A percentile compares a stretch with the other conserved stretches of the same genome.
Conservation (phyloP, 1,140 invertebrate species). For the Drosophila setifemur region DNA sequence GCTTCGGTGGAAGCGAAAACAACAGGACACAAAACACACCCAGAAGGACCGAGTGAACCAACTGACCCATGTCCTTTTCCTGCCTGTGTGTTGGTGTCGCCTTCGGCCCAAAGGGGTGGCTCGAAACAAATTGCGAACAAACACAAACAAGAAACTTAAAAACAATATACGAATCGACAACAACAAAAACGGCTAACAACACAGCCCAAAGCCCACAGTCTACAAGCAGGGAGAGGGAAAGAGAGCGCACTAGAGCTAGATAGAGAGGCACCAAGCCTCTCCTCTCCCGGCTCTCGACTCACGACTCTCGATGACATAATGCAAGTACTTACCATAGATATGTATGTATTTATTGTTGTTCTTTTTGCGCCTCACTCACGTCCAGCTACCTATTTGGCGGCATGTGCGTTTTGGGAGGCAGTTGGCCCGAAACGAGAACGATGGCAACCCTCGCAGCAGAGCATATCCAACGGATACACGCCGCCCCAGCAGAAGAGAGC, state of each 20-base stretch:
- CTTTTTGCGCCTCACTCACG: conserved; percentile 32
- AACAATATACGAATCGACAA: conserved; percentile 9
- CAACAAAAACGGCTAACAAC: background rate
- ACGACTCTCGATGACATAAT: conserved; percentile 63
- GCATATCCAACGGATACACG: conserved; percentile 55
- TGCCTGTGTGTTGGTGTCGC: background rate
- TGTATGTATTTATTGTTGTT: conserved; percentile 15
- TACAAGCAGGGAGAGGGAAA: background rate
- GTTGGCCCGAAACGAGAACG: conserved; percentile 16
- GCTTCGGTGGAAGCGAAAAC: conserved; percentile 21
- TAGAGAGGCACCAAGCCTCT: conserved; percentile 17
- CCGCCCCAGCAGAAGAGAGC: conserved; percentile 4
- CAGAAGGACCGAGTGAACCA: conserved; percentile 23
- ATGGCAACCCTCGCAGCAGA: conserved; percentile 54
- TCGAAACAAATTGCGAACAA: conserved; percentile 11
- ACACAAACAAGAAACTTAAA: conserved; percentile 10
- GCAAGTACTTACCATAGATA: conserved; percentile 32
- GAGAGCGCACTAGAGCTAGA: background rate
- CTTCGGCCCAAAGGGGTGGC: conserved; percentile 34
- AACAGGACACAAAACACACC: conserved; percentile 31
- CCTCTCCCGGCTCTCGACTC: conserved; percentile 1
- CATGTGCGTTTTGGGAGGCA: conserved; percentile 44
- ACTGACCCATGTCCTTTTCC: conserved; percentile 35
- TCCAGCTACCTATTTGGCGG: conserved; percentile 53
- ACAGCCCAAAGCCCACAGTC: background rate